Evolutionary conservation across 2,113 vertebrate species (phyloP).

Genomic region (Barbus barbus): DNA sequence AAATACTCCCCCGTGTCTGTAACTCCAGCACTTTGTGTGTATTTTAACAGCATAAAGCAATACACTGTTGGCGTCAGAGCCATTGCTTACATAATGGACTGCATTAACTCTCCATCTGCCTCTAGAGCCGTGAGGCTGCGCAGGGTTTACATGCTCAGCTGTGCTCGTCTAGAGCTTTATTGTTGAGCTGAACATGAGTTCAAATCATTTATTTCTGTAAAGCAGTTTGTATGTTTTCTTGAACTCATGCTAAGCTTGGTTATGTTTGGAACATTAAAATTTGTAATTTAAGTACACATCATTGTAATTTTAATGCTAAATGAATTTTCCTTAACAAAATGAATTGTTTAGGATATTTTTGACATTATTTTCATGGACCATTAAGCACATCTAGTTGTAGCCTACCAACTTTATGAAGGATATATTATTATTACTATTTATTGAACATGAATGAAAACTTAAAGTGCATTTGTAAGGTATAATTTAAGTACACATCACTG

Average conservation of each 20-base stretch:
- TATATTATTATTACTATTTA: neutral
- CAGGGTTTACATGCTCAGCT: constrained; percentile 1
- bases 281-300: no score
- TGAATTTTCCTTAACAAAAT: no score
- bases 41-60: constrained; percentile 34
- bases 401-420: neutral
- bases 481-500: neutral
- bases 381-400: neutral
- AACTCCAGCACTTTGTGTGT: constrained; percentile 9
- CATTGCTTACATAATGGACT: constrained; percentile 28
- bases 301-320: no score
- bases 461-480: neutral
- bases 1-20: constrained; percentile 23
- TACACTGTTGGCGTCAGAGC: constrained; percentile 9
- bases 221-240: neutral
- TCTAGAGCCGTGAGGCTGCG: neutral
- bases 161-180: neutral
- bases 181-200: neutral
- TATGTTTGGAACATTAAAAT: neutral
- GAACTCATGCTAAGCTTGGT: neutral
- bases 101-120: constrained; percentile 21
- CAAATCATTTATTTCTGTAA: neutral
- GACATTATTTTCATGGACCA: neutral
- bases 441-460: neutral
- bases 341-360: no score